phyloP scores from a whole-genome alignment of 2,888 invertebrate species.

The Tromatobia lineatoria region DNA sequence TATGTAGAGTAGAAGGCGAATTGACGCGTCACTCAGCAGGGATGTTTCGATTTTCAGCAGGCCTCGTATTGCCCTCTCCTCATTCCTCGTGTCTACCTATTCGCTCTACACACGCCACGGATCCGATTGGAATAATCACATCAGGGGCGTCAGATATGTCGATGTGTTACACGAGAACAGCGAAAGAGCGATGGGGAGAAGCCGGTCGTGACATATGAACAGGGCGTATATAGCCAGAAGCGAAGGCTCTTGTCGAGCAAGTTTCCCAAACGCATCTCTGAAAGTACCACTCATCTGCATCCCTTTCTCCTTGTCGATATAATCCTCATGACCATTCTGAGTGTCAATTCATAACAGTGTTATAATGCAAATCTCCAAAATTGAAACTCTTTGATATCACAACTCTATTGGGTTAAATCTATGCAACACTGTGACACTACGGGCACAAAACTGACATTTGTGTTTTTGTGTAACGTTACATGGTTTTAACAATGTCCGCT shows the following conservation, averaged over 20 bases:
- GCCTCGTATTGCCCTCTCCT: not conserved
- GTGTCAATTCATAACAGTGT: not conserved
- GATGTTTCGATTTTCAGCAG: slow-evolving; percentile 39
- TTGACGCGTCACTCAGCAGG: slow-evolving; percentile 24
- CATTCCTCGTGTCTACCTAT: not conserved
- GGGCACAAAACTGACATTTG: no score
- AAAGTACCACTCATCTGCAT: slow-evolving; percentile 4
- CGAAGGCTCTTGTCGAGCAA: slow-evolving; percentile 21
- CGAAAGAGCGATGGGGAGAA: slow-evolving; percentile 13
- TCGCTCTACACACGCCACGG: slow-evolving; percentile 1
- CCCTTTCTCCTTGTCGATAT: not conserved
- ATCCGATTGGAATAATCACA: slow-evolving; percentile 37
- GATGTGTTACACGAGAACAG: slow-evolving; percentile 18
- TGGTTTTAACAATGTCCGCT: no score
- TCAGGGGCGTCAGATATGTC: slow-evolving; percentile 32
- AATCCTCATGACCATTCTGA: not conserved
- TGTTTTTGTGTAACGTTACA: no score
- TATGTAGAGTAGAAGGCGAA: slow-evolving; percentile 10
- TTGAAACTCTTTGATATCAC: not conserved
- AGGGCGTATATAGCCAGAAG: not conserved
- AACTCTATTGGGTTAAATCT: not conserved
- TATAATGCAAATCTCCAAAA: not conserved
- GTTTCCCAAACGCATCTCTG: slow-evolving; percentile 5
- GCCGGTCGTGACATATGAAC: slow-evolving; percentile 22
- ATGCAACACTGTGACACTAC: no score